Evolutionary conservation across 2,888 invertebrate species (phyloP).

Genomic region (Pachydiplax longipennis): DNA sequence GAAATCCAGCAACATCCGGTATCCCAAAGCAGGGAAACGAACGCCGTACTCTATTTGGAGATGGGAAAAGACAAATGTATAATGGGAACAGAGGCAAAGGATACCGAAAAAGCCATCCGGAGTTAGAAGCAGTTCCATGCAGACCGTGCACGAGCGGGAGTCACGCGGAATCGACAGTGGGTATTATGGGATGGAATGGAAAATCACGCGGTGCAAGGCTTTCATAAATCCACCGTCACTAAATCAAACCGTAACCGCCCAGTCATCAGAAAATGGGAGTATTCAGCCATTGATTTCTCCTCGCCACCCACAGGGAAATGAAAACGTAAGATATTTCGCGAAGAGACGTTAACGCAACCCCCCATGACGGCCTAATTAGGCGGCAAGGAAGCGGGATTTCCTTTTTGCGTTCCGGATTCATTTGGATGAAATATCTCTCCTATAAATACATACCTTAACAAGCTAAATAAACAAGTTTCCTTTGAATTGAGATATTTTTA

Average conservation of each 20-base stretch:
- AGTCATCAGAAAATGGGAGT: background rate
- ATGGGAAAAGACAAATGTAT: background rate
- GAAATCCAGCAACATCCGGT: background rate
- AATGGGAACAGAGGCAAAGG: background rate
- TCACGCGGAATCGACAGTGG: background rate
- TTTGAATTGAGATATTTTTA: too few species aligned
- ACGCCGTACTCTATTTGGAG: background rate
- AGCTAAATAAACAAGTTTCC: too few species aligned
- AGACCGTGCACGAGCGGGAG: background rate
- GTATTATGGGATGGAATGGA: background rate
- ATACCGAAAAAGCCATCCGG: background rate
- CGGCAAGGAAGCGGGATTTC: too few species aligned
- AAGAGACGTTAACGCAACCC: background rate
- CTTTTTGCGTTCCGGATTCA: too few species aligned
- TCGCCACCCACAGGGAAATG: background rate
- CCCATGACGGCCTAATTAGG: background rate
- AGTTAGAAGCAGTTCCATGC: background rate
- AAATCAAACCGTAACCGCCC: background rate
- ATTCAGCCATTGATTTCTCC: background rate
- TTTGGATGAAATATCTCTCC: too few species aligned
- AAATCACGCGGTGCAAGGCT: background rate
- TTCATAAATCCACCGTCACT: background rate
- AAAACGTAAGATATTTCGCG: background rate
- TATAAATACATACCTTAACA: too few species aligned
- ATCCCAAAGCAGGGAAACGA: background rate